phyloP scores from a whole-genome alignment of 2,888 invertebrate species.

The Miltochrista miniata region DNA sequence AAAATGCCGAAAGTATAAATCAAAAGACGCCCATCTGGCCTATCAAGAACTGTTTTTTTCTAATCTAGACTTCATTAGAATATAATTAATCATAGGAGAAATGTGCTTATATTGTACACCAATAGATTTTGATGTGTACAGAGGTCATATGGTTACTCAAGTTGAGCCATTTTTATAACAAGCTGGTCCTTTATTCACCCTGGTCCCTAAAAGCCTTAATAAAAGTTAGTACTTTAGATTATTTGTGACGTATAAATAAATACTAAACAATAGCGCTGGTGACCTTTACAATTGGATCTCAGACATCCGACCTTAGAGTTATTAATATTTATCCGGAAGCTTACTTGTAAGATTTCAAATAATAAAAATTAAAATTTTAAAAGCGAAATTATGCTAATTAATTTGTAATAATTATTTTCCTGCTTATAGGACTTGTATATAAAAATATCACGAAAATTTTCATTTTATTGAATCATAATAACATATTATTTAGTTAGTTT shows the following conservation, averaged over 20 bases:
- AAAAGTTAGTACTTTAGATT: not conserved
- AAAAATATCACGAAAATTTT: not conserved
- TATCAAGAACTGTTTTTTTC: no score
- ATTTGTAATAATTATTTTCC: not conserved
- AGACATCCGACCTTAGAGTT: slow-evolving; percentile 7
- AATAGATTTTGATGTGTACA: no score
- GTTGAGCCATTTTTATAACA: no score
- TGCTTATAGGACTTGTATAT: not conserved
- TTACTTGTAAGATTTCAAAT: not conserved
- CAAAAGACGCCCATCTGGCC: no score
- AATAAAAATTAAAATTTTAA: slow-evolving; percentile 8
- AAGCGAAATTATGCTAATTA: not conserved
- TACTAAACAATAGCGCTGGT: not conserved
- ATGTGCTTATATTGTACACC: no score
- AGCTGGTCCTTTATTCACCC: no score
- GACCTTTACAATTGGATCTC: slow-evolving; percentile 23
- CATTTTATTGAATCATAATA: not conserved
- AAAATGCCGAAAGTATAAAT: no score
- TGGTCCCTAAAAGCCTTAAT: not conserved
- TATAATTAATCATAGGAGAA: no score
- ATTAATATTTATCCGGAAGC: slow-evolving; percentile 18
- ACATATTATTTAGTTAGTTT: slow-evolving; percentile 13
- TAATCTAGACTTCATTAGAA: no score
- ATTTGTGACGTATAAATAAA: not conserved
- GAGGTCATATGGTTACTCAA: no score